Percentiles rank a stretch among this genome's conserved stretches.
Evolutionary conservation across 1,140 invertebrate species (phyloP).

Genomic region (Diachasmimorpha longicaudata): DNA sequence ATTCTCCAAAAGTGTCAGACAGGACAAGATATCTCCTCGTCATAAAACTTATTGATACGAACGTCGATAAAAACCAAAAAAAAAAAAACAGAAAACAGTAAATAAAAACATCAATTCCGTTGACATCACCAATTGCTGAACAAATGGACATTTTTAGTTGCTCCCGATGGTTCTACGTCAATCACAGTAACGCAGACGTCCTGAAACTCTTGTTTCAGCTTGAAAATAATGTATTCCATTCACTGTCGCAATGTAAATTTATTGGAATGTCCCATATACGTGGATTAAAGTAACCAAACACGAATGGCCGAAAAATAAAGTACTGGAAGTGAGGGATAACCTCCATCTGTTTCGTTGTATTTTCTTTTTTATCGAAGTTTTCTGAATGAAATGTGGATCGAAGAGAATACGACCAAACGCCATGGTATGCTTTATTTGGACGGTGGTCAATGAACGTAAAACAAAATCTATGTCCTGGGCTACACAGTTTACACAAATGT

Average conservation of each 20-base stretch:
- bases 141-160: background rate
- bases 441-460: no score
- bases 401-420: no score
- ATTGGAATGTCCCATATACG: background rate
- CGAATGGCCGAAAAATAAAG: constrained; percentile 2
- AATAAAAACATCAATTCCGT: background rate
- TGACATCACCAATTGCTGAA: background rate
- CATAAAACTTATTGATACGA: background rate
- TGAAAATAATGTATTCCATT: background rate
- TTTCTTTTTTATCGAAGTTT: background rate
- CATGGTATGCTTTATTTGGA: no score
- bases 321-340: background rate
- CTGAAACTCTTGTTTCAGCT: background rate
- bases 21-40: no score
- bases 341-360: background rate
- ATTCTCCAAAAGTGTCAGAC: background rate
- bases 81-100: background rate
- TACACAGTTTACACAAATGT: no score
- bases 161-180: background rate
- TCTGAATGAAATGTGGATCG: background rate
- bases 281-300: constrained; percentile 2
- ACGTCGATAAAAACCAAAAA: background rate
- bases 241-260: background rate
- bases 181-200: background rate
- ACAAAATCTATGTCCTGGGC: no score